These are phyloP conservation scores for Sphenodon punctatus DNA, from an alignment of 2,797 vertebrate genomes.

Conservation along the genomic window DNA sequence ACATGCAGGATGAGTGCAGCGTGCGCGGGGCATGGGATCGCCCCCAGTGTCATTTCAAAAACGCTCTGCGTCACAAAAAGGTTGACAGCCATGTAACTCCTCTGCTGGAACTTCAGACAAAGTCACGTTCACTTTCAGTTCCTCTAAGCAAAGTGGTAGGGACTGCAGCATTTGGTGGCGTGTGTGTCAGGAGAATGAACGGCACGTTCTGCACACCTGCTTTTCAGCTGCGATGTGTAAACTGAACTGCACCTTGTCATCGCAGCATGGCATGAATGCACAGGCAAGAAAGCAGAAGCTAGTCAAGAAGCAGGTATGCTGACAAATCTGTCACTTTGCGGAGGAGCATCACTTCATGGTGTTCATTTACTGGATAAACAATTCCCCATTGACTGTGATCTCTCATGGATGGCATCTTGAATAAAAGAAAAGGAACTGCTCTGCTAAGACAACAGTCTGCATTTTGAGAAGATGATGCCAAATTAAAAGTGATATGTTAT, in stretches of 20 bases:
- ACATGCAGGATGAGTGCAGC: too few species aligned
- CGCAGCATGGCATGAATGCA: rapidly evolving
- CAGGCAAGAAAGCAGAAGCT: background rate
- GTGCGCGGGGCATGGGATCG: too few species aligned
- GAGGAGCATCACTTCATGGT: background rate
- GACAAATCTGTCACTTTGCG: background rate
- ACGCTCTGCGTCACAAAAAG: rapidly evolving
- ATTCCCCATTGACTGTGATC: background rate
- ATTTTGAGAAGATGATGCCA: background rate
- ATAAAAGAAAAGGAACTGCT: background rate
- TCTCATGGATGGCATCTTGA: background rate
- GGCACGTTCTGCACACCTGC: rapidly evolving
- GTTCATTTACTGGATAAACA: background rate
- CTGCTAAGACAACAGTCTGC: background rate
- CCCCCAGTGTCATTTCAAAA: background rate
- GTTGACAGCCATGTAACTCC: background rate
- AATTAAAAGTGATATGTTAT: background rate
- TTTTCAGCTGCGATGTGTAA: background rate
- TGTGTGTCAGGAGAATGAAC: rapidly evolving
- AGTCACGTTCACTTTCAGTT: background rate
- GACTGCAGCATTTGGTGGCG: rapidly evolving
- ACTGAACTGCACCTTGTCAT: background rate
- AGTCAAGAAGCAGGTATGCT: background rate
- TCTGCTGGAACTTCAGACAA: background rate
- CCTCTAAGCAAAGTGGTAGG: background rate